phyloP scores from a whole-genome alignment of 2,797 vertebrate genomes.

The Gallinago solitaria region DNA sequence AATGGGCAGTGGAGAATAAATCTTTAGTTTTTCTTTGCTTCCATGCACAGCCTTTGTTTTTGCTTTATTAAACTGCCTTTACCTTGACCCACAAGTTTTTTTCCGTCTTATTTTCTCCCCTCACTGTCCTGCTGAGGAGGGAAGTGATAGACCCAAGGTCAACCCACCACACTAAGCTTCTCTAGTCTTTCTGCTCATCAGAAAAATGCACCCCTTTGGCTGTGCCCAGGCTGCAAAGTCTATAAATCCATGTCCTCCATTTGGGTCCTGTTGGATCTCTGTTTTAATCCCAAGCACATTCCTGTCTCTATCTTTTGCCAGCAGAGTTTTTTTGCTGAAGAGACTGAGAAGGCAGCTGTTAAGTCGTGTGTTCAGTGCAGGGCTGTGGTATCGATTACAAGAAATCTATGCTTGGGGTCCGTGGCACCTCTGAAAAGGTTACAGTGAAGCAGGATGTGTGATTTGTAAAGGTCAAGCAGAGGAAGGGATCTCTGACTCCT shows the following conservation, averaged over 20 bases:
- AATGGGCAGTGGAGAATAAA: neutral
- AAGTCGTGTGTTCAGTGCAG: rapidly evolving
- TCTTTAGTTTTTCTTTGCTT: neutral
- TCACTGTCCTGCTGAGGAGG: neutral
- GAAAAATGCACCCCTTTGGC: neutral
- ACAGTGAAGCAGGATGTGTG: rapidly evolving
- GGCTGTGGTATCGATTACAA: neutral
- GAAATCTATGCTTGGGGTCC: neutral
- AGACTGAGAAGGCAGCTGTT: neutral
- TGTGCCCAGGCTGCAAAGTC: neutral
- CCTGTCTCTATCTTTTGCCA: neutral
- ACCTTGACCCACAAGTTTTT: neutral
- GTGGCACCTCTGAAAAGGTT: conserved; percentile 7
- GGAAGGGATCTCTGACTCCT: neutral
- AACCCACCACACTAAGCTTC: neutral
- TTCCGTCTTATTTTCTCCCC: neutral
- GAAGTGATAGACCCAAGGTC: neutral
- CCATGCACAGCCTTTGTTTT: neutral
- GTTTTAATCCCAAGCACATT: neutral
- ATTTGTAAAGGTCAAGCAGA: conserved; percentile 2
- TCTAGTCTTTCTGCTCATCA: neutral
- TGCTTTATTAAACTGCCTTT: neutral
- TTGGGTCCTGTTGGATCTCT: rapidly evolving
- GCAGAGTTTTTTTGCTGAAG: neutral
- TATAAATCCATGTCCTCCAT: neutral